Evolutionary conservation across 2,113 vertebrate genomes (phyloP), one percentile per base, ranked within the genome.

Genomic region (Girardinichthys multiradiatus): DNA sequence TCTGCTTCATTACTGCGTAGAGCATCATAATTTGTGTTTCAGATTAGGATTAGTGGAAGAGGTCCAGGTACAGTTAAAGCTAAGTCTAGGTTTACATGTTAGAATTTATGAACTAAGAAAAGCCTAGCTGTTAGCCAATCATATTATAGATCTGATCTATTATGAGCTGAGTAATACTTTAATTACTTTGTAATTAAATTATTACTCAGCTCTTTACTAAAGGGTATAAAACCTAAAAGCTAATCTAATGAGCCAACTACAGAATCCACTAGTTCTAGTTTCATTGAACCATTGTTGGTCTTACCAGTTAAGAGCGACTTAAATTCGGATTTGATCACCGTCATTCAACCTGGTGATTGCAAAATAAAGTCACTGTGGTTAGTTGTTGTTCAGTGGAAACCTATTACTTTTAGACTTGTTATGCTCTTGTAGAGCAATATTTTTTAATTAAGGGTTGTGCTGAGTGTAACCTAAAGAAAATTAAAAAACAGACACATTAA

Each of bases 241-340:
- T 35, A 27, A 26, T 28, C 71, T 73, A 82, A 61, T 2, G n/a
- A 10, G 0, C 1, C 37, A 57, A 21, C 64, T 70, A 79, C 27
- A 60, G 30, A 4, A 45, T 1, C 64, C 69, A 39, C 14, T 14
- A 60, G n/a, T 29, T 57, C 70, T 61, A 39, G 14, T 42, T 65
- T 74, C 13, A 29, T 54, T 26, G 35, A 57, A 72, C 31, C 64
- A 42, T 65, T 65, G 67, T 48, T 54, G 73, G 70, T 51, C 92
- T 92, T 93, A 93, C 91, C 90, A 26, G 83, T 42, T 60, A 28
- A 69, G 60, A 65, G 74, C 24, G 35, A 28, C 59, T 85, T 93
- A 94, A 86, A 95, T 91, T 86, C 90, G 88, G 86, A 94, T 94
- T 74, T 93, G 90, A 81, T 93, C 90, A 42, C 83, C 92, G 68